These are phyloP conservation scores for Leptura quadrifasciata DNA, from an alignment of 2,888 invertebrate species.

Conservation along the genomic window DNA sequence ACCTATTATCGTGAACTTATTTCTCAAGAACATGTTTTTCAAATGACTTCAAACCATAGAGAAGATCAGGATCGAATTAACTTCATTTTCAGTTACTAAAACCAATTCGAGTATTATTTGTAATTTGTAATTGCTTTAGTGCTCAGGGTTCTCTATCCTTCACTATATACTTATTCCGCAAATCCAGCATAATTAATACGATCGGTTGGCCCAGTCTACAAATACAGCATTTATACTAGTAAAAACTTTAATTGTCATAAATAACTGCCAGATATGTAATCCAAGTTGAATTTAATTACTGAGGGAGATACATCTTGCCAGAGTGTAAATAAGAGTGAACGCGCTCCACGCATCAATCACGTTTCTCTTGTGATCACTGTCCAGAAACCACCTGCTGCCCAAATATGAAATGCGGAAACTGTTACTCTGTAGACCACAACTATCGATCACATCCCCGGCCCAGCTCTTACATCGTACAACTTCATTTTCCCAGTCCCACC, in stretches of 20 bases:
- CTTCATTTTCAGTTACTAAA: no score
- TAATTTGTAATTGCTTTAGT: no score
- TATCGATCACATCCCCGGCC: constrained; percentile 53
- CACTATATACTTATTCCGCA: background rate
- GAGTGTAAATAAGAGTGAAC: constrained; percentile 20
- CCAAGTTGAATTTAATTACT: constrained; percentile 30
- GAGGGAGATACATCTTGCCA: constrained; percentile 9
- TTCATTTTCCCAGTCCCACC: constrained; percentile 14
- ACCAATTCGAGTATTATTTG: no score
- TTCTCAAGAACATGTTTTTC: no score
- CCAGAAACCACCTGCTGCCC: constrained; percentile 58
- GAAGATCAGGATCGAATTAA: no score
- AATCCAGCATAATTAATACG: background rate
- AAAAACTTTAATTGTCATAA: constrained; percentile 5
- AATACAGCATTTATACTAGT: background rate
- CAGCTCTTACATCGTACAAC: constrained; percentile 7
- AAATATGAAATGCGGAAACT: constrained; percentile 52
- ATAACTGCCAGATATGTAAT: constrained; percentile 11
- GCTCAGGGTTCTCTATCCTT: no score
- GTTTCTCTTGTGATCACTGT: constrained; percentile 49
- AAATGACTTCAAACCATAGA: no score
- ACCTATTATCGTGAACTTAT: no score
- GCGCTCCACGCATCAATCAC: constrained; percentile 56
- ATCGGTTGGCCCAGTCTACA: background rate
- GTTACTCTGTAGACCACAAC: constrained; percentile 56